Evolutionary conservation across 2,113 vertebrate species (phyloP).

Genomic region (Pangasianodon gigas): DNA sequence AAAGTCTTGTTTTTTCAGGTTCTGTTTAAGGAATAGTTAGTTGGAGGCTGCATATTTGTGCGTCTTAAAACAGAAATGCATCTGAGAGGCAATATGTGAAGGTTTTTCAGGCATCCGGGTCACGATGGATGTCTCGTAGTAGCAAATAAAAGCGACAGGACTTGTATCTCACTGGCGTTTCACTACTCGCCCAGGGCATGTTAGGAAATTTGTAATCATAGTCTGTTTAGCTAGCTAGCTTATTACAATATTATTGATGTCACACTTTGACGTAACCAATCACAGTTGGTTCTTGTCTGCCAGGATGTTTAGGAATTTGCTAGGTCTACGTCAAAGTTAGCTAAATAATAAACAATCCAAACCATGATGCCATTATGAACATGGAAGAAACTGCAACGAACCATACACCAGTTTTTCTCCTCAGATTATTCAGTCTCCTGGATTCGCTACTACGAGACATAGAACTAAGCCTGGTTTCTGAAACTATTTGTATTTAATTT

Average conservation of each 20-base stretch:
- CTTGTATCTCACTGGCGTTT: neutral
- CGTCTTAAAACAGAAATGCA: neutral
- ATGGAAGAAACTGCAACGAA: neutral
- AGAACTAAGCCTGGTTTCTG: slow-evolving; percentile 66
- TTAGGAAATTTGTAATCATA: neutral
- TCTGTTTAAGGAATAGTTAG: neutral
- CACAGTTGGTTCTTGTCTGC: neutral
- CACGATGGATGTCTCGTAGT: neutral
- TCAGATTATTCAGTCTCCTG: neutral
- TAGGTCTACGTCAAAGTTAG: neutral
- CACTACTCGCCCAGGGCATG: neutral
- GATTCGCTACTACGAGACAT: neutral
- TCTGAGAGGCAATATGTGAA: neutral
- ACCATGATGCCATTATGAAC: neutral
- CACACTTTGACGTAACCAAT: neutral
- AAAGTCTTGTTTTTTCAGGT: slow-evolving; percentile 34
- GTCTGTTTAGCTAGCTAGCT: neutral
- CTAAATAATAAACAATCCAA: neutral
- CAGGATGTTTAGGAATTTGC: neutral
- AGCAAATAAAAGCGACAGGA: neutral
- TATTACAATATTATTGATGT: neutral
- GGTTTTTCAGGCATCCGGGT: neutral
- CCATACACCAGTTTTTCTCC: neutral
- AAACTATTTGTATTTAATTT: slow-evolving; percentile 64
- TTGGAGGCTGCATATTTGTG: neutral